A percentile compares a stretch with the other conserved stretches of the same genome.
These are phyloP conservation scores for Caretta caretta DNA, from an alignment of 2,113 vertebrate genomes.

Conservation along the genomic window DNA sequence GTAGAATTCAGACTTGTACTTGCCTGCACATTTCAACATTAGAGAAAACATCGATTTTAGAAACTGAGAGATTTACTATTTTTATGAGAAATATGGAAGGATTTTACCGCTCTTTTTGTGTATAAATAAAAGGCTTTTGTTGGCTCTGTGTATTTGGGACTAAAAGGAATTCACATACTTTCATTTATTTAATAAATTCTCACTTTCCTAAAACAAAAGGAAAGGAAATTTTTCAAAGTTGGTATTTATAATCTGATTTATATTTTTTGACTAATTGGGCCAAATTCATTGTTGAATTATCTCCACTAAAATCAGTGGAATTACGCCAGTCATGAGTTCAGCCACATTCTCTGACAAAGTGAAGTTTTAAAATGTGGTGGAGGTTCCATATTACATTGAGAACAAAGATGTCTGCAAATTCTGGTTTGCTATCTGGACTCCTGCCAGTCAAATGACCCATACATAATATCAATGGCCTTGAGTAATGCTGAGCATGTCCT, in stretches of 20 bases:
- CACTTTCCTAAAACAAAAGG: not conserved
- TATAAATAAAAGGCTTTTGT: not conserved
- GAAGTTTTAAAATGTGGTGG: not conserved
- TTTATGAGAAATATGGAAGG: not conserved
- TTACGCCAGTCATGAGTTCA: not conserved
- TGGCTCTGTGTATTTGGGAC: not conserved
- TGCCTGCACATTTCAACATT: not conserved
- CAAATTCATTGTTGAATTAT: not conserved
- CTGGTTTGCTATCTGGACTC: not conserved
- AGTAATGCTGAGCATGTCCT: not conserved
- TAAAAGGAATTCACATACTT: not conserved
- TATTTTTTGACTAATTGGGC: not conserved
- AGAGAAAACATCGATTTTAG: slow-evolving; percentile 8
- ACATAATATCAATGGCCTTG: not conserved
- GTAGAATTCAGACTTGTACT: slow-evolving; percentile 29
- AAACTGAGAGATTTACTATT: not conserved
- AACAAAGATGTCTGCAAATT: not conserved
- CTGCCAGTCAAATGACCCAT: not conserved
- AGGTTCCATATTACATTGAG: not conserved
- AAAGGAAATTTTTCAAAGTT: not conserved
- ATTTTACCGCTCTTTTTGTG: not conserved
- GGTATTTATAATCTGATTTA: not conserved
- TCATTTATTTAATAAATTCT: not conserved
- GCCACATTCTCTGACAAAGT: not conserved
- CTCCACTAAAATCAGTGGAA: not conserved